Percentiles rank a stretch among this genome's conserved stretches.
Conservation (phyloP, 2,888 invertebrate species). For the Drosophila hamatofila region DNA sequence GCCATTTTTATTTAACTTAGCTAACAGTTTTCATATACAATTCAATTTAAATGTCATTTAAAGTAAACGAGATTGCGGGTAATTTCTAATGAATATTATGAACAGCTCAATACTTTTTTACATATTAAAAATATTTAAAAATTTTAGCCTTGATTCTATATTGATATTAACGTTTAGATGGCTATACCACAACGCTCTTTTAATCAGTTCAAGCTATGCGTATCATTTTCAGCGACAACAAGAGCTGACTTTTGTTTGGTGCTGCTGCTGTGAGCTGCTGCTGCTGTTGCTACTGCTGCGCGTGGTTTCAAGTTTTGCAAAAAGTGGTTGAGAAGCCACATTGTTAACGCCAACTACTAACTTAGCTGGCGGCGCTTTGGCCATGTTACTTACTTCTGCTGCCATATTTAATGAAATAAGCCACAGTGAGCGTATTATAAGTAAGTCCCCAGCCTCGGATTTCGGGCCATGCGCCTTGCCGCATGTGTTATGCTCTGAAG, state of each 20-base stretch:
- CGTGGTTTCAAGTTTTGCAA: slow-evolving; percentile 4
- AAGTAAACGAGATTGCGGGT: too few relatives aligned
- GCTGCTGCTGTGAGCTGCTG: background rate
- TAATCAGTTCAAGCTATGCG: too few relatives aligned
- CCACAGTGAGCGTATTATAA: slow-evolving; percentile 42
- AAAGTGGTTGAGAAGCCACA: slow-evolving; percentile 45
- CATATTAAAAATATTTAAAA: too few relatives aligned
- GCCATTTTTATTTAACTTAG: too few relatives aligned
- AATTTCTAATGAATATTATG: too few relatives aligned
- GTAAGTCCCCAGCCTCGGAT: slow-evolving; percentile 14
- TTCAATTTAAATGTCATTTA: too few relatives aligned
- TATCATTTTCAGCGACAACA: too few relatives aligned
- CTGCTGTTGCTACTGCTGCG: background rate
- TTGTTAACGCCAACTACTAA: slow-evolving; percentile 65
- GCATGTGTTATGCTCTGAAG: slow-evolving; percentile 43
- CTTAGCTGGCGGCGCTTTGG: slow-evolving; percentile 47
- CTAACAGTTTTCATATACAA: too few relatives aligned
- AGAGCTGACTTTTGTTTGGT: background rate
- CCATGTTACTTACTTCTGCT: slow-evolving; percentile 52
- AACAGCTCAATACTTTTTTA: too few relatives aligned
- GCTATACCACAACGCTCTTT: too few relatives aligned
- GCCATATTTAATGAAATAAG: slow-evolving; percentile 68
- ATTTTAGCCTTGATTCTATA: too few relatives aligned
- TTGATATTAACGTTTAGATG: too few relatives aligned
- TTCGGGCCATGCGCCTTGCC: slow-evolving; percentile 3